A percentile compares a stretch with the other conserved stretches of the same genome.
Conservation (phyloP, 2,797 vertebrate genomes). For the Sebastes reedi region DNA sequence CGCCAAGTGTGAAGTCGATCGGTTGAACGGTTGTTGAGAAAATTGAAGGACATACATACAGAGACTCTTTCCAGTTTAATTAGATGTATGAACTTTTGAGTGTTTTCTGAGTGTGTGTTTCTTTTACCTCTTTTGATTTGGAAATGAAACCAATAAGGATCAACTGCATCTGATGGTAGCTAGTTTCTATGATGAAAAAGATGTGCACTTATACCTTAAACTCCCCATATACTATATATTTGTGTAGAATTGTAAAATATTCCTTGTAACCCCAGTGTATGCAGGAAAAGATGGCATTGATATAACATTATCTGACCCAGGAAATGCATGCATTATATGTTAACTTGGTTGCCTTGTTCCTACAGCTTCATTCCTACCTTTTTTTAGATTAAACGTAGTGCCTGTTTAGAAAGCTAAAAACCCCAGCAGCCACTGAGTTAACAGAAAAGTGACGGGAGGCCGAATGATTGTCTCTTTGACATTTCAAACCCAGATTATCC, state of each 20-base stretch:
- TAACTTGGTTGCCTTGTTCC: not conserved
- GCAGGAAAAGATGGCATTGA: not conserved
- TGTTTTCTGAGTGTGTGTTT: not conserved
- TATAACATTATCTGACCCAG: not conserved
- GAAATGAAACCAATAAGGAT: not conserved
- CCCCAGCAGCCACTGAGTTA: not conserved
- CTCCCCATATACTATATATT: not conserved
- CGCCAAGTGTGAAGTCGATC: too few relatives aligned
- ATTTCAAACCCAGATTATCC: conserved; percentile 40
- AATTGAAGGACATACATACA: not conserved
- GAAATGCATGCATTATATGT: not conserved
- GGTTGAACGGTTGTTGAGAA: not conserved
- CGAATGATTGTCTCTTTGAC: conserved; percentile 23
- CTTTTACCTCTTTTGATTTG: not conserved
- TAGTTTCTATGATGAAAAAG: not conserved
- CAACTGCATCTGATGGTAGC: not conserved
- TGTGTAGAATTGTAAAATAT: not conserved
- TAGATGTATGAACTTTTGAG: not conserved
- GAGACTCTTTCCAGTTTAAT: not conserved
- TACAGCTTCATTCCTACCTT: not conserved
- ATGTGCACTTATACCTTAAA: not conserved
- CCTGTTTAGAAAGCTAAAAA: not conserved
- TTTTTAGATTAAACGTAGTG: not conserved
- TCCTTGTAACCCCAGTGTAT: not conserved
- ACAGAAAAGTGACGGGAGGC: not conserved